These are phyloP conservation scores for Ryuthela nishihirai DNA, from an alignment of 2,888 invertebrate species.

Conservation along the genomic window DNA sequence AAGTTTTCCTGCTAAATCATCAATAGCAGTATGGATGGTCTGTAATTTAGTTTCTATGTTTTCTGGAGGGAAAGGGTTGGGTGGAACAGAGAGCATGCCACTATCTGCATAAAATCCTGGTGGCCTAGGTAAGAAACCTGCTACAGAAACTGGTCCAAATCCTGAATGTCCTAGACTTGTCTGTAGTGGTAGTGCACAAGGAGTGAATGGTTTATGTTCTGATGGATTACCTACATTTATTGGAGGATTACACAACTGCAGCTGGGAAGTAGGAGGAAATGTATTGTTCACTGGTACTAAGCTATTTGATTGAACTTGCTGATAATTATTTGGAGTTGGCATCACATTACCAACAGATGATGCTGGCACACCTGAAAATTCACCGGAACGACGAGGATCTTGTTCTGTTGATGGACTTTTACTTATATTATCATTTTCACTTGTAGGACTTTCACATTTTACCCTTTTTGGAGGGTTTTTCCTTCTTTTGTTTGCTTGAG, in stretches of 20 bases:
- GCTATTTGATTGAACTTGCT: conserved; percentile 30
- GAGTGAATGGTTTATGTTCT: conserved; percentile 34
- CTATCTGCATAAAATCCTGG: conserved; percentile 34
- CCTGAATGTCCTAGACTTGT: conserved; percentile 26
- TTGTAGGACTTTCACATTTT: conserved; percentile 31
- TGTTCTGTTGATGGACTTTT: conserved; percentile 27
- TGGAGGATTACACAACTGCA: conserved; percentile 20
- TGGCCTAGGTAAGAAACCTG: conserved; percentile 25
- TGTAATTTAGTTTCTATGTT: conserved; percentile 39
- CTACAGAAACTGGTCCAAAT: conserved; percentile 32
- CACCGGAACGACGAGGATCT: conserved; percentile 17
- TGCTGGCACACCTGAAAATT: conserved; percentile 14
- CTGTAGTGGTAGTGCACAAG: conserved; percentile 30
- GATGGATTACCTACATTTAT: conserved; percentile 33
- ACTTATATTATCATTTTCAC: conserved; percentile 28
- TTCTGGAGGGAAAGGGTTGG: conserved; percentile 29
- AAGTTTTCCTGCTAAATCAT: conserved; percentile 41
- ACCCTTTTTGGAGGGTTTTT: conserved; percentile 31
- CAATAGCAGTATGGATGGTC: conserved; percentile 42
- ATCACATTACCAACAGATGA: conserved; percentile 12
- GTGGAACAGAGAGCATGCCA: conserved; percentile 31
- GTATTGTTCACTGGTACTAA: conserved; percentile 23
- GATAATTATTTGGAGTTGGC: conserved; percentile 19
- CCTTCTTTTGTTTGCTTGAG: conserved; percentile 26
- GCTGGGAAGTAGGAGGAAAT: conserved; percentile 19